Percentiles rank a stretch among this genome's conserved stretches.
Evolutionary conservation across 2,888 invertebrate genomes (phyloP).

Genomic region (Euplexia lucipara): DNA sequence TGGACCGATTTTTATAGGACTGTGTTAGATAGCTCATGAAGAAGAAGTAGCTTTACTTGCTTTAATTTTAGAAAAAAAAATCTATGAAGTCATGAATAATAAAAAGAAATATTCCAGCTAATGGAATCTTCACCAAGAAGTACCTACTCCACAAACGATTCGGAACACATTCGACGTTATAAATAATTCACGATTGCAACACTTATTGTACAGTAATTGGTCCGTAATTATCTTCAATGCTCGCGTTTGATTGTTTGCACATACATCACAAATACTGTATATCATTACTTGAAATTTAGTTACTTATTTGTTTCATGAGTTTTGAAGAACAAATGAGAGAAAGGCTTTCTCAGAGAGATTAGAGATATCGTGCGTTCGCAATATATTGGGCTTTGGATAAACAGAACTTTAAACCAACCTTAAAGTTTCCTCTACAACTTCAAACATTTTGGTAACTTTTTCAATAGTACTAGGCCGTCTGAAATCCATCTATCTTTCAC

Average conservation of each 20-base stretch:
- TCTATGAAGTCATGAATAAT: too few relatives aligned
- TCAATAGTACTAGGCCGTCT: too few relatives aligned
- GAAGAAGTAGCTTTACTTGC: too few relatives aligned
- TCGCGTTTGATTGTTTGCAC: constrained; percentile 38
- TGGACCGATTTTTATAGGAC: too few relatives aligned
- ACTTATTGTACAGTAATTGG: constrained; percentile 44
- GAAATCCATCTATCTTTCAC: too few relatives aligned
- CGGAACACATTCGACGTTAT: constrained; percentile 22
- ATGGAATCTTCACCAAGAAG: constrained; percentile 16
- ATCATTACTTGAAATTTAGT: constrained; percentile 12
- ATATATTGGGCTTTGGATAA: too few relatives aligned
- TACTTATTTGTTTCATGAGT: constrained; percentile 4
- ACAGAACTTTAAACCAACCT: too few relatives aligned
- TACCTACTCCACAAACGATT: constrained; percentile 2
- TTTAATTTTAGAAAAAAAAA: too few relatives aligned
- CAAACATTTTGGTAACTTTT: not conserved
- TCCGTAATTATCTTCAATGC: constrained; percentile 51
- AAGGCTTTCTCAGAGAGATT: not conserved
- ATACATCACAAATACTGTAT: constrained; percentile 23
- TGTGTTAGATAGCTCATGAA: too few relatives aligned
- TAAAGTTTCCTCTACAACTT: too few relatives aligned
- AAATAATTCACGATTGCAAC: constrained; percentile 47
- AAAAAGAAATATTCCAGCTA: not conserved
- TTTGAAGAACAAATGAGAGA: constrained; percentile 1
- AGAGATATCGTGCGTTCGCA: too few relatives aligned